Evolutionary conservation across 1,140 invertebrate genomes (phyloP).

Genomic region (Phortica variegata): DNA sequence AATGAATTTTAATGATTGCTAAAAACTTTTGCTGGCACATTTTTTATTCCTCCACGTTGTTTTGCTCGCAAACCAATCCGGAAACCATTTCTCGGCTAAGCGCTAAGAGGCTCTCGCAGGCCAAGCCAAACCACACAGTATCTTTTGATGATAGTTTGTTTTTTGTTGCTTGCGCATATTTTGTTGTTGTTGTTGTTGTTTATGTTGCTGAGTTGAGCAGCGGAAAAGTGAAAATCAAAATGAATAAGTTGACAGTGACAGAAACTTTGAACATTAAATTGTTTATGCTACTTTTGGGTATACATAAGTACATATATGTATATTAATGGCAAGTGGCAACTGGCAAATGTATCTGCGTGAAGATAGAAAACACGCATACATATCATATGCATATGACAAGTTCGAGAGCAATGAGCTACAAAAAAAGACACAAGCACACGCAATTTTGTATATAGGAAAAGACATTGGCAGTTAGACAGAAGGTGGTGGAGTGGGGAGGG

Average conservation of each 20-base stretch:
- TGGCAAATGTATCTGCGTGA: conserved; percentile 10
- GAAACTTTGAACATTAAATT: conserved; percentile 51
- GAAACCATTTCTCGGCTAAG: neutral
- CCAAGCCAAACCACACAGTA: too few relatives aligned
- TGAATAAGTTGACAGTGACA: conserved; percentile 8
- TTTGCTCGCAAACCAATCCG: neutral
- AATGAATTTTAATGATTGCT: conserved; percentile 53
- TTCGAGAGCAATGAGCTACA: neutral
- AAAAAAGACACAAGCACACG: too few relatives aligned
- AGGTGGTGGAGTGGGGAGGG: too few relatives aligned
- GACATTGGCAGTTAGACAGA: too few relatives aligned
- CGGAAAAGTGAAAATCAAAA: too few relatives aligned
- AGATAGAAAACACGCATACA: neutral
- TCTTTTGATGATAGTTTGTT: too few relatives aligned
- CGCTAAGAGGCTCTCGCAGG: too few relatives aligned
- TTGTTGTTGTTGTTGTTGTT: conserved; percentile 21
- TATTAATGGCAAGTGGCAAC: neutral
- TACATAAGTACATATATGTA: conserved; percentile 37
- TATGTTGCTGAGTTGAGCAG: too few relatives aligned
- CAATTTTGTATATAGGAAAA: too few relatives aligned
- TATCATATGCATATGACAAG: neutral
- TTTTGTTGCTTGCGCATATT: conserved; percentile 14
- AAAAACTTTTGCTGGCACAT: conserved; percentile 16
- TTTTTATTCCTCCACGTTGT: too few relatives aligned
- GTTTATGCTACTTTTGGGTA: conserved; percentile 31